Evolutionary conservation across 2,113 vertebrate genomes (phyloP).

Genomic region (Chloropsis hardwickii): DNA sequence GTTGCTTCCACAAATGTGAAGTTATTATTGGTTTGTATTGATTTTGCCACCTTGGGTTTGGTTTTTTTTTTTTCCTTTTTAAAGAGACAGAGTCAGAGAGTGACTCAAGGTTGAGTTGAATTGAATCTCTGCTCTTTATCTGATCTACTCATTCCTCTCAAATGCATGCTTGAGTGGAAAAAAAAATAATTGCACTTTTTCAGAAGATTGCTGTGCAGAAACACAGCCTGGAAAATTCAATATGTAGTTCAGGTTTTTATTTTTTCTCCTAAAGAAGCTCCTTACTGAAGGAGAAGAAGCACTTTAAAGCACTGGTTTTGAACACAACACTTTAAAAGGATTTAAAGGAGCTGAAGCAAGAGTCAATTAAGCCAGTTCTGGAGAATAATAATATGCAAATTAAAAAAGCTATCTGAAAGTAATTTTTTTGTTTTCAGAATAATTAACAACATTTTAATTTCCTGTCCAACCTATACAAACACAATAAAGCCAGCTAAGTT

Average conservation of each 20-base stretch:
- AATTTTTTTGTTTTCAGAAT: not conserved
- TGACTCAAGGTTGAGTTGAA: slow-evolving; percentile 82
- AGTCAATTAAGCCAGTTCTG: not conserved
- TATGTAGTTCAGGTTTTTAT: slow-evolving; percentile 68
- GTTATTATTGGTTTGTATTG: slow-evolving; percentile 89
- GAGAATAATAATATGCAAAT: not conserved
- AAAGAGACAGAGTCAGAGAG: slow-evolving; percentile 76
- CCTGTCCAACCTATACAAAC: not conserved
- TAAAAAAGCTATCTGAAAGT: not conserved
- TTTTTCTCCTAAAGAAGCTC: slow-evolving; percentile 57
- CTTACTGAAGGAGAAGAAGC: slow-evolving; percentile 23
- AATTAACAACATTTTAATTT: not conserved
- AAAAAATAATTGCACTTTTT: slow-evolving; percentile 79
- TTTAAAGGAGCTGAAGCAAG: slow-evolving; percentile 50
- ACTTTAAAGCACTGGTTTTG: not conserved
- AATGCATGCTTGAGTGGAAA: slow-evolving; percentile 79
- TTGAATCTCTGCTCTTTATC: slow-evolving; percentile 82
- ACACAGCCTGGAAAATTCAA: slow-evolving; percentile 77
- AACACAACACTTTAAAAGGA: not conserved
- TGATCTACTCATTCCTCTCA: slow-evolving; percentile 82
- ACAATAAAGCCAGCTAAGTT: not conserved
- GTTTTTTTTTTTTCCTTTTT: slow-evolving; percentile 64
- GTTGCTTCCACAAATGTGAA: slow-evolving; percentile 88
- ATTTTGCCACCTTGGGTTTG: slow-evolving; percentile 78
- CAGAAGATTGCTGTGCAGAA: slow-evolving; percentile 76